Percentiles rank a stretch among this genome's conserved stretches.
Conservation (phyloP, 2,113 vertebrate genomes). For the Chrysemys picta region DNA sequence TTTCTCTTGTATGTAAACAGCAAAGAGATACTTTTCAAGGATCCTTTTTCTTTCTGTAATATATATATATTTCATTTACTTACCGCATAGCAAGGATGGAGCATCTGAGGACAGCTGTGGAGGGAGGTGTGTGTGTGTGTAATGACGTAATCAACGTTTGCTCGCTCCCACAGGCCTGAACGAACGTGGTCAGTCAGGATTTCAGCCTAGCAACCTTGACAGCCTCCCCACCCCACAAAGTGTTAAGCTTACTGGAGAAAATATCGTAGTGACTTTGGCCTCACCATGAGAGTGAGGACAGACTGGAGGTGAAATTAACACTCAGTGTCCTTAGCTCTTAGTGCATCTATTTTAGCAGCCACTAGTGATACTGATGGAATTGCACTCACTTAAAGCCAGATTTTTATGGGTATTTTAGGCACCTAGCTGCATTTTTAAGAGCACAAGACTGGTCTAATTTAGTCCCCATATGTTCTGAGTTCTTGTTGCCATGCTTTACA, state of each 20-base stretch:
- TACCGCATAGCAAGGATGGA: neutral
- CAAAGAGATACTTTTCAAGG: fast-evolving
- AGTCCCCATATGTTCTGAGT: neutral
- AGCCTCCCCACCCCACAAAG: neutral
- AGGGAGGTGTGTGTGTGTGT: neutral
- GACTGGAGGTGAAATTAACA: constrained; percentile 31
- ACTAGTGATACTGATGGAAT: fast-evolving
- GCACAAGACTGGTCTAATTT: neutral
- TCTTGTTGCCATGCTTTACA: neutral
- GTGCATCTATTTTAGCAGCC: neutral
- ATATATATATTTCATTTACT: neutral
- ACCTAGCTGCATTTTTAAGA: neutral
- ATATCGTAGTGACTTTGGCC: constrained; percentile 22
- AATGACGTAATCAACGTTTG: neutral
- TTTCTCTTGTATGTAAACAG: neutral
- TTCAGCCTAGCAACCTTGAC: neutral
- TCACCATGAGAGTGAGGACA: neutral
- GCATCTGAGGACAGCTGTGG: neutral
- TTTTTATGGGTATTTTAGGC: neutral
- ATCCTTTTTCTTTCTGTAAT: neutral
- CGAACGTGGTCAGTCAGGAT: fast-evolving
- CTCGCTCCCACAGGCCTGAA: neutral
- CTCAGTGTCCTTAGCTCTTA: neutral
- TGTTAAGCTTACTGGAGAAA: neutral
- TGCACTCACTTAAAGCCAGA: neutral